Evolutionary conservation across 1,140 invertebrate species (phyloP).

Genomic region (Drosophila pruinosa): DNA sequence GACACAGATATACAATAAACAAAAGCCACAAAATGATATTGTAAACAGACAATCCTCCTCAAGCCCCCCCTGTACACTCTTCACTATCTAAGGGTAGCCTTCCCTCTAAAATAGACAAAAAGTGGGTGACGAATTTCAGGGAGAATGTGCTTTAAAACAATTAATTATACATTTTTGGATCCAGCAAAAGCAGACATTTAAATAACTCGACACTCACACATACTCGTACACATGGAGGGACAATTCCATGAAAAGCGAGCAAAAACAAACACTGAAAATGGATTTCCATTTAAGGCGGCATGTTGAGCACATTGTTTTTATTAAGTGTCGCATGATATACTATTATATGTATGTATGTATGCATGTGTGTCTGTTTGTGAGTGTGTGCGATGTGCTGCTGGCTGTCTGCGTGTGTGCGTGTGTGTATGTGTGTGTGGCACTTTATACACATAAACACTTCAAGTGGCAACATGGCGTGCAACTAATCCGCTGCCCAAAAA

Average conservation of each 20-base stretch:
- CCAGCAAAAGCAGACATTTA: constrained; percentile 63
- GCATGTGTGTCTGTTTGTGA: neutral
- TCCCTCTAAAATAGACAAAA: constrained; percentile 6
- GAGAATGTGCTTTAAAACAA: constrained; percentile 75
- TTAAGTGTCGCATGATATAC: constrained; percentile 77
- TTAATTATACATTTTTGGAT: constrained; percentile 81
- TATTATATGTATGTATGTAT: neutral
- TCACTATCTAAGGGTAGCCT: neutral
- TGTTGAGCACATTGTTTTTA: constrained; percentile 82
- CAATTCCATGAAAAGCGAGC: constrained; percentile 62
- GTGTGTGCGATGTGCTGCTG: neutral
- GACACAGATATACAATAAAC: constrained; percentile 39
- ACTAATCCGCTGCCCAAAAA: constrained; percentile 79
- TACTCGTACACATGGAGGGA: constrained; percentile 22
- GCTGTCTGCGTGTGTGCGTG: neutral
- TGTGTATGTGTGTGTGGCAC: constrained; percentile 16
- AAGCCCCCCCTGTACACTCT: neutral
- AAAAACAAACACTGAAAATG: constrained; percentile 82
- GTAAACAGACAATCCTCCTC: constrained; percentile 7
- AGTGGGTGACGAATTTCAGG: constrained; percentile 31
- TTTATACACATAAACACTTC: constrained; percentile 77
- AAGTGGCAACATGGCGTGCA: constrained; percentile 82
- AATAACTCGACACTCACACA: constrained; percentile 55
- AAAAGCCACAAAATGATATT: constrained; percentile 72
- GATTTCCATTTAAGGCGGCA: constrained; percentile 82